Evolutionary conservation across 2,113 vertebrate genomes (phyloP).

Genomic region (Tauraco erythrolophus): DNA sequence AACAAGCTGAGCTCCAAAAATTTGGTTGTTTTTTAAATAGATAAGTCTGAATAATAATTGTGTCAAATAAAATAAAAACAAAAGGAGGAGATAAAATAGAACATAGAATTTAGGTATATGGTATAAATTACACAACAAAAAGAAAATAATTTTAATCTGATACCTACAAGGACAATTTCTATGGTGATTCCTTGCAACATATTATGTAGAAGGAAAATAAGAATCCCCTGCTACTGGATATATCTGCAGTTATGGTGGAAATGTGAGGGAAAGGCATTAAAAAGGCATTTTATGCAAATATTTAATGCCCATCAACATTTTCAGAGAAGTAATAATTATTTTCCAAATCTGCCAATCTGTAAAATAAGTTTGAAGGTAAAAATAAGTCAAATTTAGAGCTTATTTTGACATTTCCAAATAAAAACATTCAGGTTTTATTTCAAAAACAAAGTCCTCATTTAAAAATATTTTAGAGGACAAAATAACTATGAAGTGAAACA

Average conservation of each 20-base stretch:
- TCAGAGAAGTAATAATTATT: not conserved
- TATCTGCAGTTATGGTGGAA: not conserved
- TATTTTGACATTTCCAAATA: not conserved
- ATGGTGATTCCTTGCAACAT: not conserved
- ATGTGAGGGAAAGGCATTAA: not conserved
- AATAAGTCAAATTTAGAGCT: not conserved
- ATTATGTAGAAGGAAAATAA: not conserved
- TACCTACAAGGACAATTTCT: not conserved
- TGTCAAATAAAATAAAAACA: not conserved
- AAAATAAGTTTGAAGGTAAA: not conserved
- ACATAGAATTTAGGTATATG: not conserved
- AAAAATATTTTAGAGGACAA: not conserved
- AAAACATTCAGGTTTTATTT: not conserved
- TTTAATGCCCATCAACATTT: not conserved
- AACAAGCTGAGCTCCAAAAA: not conserved
- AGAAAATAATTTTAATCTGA: not conserved
- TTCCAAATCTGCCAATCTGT: not conserved
- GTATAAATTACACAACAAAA: not conserved
- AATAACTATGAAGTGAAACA: not conserved
- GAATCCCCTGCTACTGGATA: not conserved
- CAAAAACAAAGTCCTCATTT: not conserved
- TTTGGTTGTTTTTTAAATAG: not conserved
- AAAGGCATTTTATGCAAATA: not conserved
- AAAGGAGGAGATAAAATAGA: not conserved
- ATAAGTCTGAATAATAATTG: not conserved